These are phyloP conservation scores for Heliconius erato DNA, from an alignment of 2,888 invertebrate species.

Conservation along the genomic window DNA sequence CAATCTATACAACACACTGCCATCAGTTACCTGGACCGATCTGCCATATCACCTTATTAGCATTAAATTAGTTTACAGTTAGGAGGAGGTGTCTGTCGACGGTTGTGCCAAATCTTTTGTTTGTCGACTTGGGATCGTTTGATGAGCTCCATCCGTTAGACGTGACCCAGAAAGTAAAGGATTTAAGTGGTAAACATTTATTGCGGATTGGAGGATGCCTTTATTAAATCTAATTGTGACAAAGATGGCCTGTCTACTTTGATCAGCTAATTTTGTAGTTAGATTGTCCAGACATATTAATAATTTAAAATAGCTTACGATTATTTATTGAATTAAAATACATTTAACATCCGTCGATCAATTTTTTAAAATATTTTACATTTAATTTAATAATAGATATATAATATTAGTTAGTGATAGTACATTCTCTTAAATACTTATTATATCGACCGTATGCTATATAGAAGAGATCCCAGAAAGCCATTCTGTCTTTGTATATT, in stretches of 20 bases:
- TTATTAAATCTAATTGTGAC: conserved; percentile 40
- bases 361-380: neutral
- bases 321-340: neutral
- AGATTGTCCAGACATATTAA: neutral
- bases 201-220: conserved; percentile 42
- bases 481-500: conserved; percentile 71
- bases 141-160: conserved; percentile 58
- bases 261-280: conserved; percentile 1
- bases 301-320: neutral
- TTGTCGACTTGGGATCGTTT: conserved; percentile 50
- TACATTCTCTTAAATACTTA: conserved; percentile 64
- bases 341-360: neutral
- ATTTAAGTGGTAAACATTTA: conserved; percentile 43
- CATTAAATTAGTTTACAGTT: conserved; percentile 56
- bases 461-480: conserved; percentile 80
- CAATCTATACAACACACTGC: conserved; percentile 31
- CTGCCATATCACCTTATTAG: conserved; percentile 36
- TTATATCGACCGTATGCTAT: conserved; percentile 68
- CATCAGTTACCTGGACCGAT: conserved; percentile 34
- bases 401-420: conserved; percentile 13
- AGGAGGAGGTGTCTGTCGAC: conserved; percentile 63
- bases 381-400: neutral
- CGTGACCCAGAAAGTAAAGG: conserved; percentile 48
- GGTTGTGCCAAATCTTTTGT: conserved; percentile 65
- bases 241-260: conserved; percentile 4